Conservation (phyloP, 1,140 invertebrate genomes). For the Leptinotarsa defecta region DNA sequence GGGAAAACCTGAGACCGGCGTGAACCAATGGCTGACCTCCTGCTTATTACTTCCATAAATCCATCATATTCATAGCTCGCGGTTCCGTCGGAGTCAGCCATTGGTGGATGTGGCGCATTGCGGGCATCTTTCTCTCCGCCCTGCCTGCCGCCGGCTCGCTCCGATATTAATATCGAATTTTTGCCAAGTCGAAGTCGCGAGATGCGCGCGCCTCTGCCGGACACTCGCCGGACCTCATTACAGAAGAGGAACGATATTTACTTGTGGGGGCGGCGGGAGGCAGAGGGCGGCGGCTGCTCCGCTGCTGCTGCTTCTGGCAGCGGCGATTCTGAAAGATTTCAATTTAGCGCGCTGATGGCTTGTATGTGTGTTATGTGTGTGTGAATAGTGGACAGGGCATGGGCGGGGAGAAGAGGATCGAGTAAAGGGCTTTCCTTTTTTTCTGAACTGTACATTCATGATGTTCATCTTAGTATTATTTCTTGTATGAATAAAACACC, state of each 20-base stretch:
- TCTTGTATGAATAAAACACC: too few relatives aligned
- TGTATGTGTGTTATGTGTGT: constrained; percentile 28
- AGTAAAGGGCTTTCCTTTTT: too few relatives aligned
- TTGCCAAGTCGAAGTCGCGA: constrained; percentile 33
- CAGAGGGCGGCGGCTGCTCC: constrained; percentile 28
- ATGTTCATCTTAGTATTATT: too few relatives aligned
- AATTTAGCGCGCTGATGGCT: constrained; percentile 53
- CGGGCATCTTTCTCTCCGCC: constrained; percentile 44
- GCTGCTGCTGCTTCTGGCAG: constrained; percentile 35
- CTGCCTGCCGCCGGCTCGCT: constrained; percentile 26
- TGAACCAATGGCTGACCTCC: constrained; percentile 57
- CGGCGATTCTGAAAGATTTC: constrained; percentile 51
- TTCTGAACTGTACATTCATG: too few relatives aligned
- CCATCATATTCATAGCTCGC: constrained; percentile 53
- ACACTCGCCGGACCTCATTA: constrained; percentile 36
- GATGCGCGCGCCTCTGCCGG: constrained; percentile 34
- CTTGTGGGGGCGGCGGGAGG: constrained; percentile 31
- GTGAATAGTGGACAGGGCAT: constrained; percentile 17
- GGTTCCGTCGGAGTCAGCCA: constrained; percentile 35
- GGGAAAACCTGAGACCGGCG: constrained; percentile 11
- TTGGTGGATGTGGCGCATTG: constrained; percentile 50
- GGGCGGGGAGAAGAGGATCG: not conserved
- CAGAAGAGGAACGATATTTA: constrained; percentile 41
- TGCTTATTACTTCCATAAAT: constrained; percentile 68
- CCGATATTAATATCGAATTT: constrained; percentile 46